Evolutionary conservation across 2,113 vertebrate genomes (phyloP).

Genomic region (Podiceps cristatus): DNA sequence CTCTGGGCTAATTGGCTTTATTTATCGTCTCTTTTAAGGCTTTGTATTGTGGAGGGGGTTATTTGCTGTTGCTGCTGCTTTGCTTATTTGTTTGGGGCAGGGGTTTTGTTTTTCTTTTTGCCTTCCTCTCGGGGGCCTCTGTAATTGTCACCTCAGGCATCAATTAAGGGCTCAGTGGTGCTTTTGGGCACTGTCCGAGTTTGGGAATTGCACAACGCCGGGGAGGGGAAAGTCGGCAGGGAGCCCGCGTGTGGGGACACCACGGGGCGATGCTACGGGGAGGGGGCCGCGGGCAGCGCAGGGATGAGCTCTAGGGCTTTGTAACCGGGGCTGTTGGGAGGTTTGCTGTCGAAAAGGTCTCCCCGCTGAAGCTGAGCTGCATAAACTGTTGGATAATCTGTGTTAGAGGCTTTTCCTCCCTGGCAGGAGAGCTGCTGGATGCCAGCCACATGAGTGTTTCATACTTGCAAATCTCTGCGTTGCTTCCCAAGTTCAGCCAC

Average conservation of each 20-base stretch:
- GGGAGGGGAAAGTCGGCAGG: neutral
- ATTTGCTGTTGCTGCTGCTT: constrained; percentile 3
- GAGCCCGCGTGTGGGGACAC: neutral
- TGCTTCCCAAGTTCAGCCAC: neutral
- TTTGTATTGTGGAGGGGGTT: neutral
- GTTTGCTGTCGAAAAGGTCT: neutral
- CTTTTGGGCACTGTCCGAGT: neutral
- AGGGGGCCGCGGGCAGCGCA: fast-evolving
- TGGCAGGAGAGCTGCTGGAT: constrained; percentile 13
- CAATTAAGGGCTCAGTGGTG: neutral
- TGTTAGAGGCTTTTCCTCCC: constrained; percentile 20
- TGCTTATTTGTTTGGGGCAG: constrained; percentile 26
- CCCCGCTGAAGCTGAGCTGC: neutral
- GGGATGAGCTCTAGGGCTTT: neutral
- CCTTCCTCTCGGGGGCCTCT: constrained; percentile 1
- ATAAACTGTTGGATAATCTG: constrained; percentile 23
- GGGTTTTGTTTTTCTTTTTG: constrained; percentile 14
- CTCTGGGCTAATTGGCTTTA: constrained; percentile 18
- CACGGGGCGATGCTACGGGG: neutral
- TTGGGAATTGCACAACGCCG: neutral
- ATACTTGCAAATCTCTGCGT: neutral
- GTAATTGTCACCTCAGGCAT: constrained; percentile 56
- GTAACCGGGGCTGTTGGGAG: neutral
- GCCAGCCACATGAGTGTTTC: neutral
- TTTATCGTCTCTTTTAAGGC: constrained; percentile 4